A percentile compares a stretch with the other conserved stretches of the same genome.
Conservation (phyloP, 1,140 invertebrate species). For the Tetranychus cinnabarinus region DNA sequence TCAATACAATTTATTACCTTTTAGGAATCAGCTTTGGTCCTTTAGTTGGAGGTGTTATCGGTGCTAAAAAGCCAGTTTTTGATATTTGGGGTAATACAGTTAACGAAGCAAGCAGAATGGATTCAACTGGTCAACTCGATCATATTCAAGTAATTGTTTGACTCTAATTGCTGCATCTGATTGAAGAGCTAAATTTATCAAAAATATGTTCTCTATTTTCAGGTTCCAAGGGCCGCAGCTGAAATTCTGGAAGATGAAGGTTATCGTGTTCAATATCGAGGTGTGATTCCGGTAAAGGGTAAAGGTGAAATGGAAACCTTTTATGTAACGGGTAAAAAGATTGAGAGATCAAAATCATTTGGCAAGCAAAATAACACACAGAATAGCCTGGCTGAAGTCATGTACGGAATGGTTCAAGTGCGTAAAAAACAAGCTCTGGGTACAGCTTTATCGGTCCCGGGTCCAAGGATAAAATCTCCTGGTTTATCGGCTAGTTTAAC, state of each 20-base stretch:
- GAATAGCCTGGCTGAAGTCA: constrained; percentile 41
- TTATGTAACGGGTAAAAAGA: constrained; percentile 43
- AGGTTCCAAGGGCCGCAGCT: constrained; percentile 12
- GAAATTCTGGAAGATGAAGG: constrained; percentile 43
- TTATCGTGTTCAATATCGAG: constrained; percentile 46
- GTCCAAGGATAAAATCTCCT: not conserved
- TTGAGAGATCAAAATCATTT: constrained; percentile 22
- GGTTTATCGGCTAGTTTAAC: constrained; percentile 5
- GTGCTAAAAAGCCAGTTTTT: constrained; percentile 86
- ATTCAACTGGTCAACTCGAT: constrained; percentile 62
- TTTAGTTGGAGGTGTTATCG: constrained; percentile 86
- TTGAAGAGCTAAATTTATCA: not conserved
- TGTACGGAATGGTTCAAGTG: constrained; percentile 60
- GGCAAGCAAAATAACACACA: constrained; percentile 36
- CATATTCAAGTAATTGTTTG: constrained; percentile 35
- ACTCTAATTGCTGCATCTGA: constrained; percentile 21
- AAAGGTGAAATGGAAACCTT: constrained; percentile 88
- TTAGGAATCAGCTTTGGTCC: constrained; percentile 65
- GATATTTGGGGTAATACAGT: constrained; percentile 83
- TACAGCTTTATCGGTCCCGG: constrained; percentile 10
- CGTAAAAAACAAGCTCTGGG: constrained; percentile 19
- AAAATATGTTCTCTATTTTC: not conserved
- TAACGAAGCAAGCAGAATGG: constrained; percentile 82
- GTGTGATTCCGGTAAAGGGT: constrained; percentile 66
- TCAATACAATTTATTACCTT: not conserved